Evolutionary conservation across 1,140 invertebrate species (phyloP).

Genomic region (Zaprionus capensis): DNA sequence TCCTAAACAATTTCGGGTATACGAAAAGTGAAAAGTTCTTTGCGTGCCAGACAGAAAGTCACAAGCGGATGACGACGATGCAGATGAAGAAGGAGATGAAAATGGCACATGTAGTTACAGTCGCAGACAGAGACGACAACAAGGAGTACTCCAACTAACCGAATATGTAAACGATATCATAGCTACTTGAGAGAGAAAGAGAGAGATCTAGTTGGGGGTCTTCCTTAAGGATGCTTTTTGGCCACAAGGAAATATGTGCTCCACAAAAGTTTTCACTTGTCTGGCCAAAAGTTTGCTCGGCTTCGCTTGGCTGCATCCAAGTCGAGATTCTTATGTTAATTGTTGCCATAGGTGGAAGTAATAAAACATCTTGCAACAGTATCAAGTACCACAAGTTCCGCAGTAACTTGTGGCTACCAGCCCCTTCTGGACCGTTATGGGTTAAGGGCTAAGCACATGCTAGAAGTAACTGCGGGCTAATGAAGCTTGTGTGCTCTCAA

Average conservation of each 20-base stretch:
- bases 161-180: constrained; percentile 64
- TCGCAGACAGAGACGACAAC: background rate
- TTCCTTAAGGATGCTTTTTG: constrained; percentile 39
- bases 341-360: constrained; percentile 81
- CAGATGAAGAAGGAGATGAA: background rate
- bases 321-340: constrained; percentile 76
- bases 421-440: background rate
- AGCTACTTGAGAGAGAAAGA: constrained; percentile 12
- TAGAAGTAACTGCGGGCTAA: constrained; percentile 2
- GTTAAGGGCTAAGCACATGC: background rate
- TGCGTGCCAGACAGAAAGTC: constrained; percentile 49
- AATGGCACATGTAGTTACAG: background rate
- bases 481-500: background rate
- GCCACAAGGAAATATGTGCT: constrained; percentile 41
- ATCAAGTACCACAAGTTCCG: constrained; percentile 64
- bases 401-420: background rate
- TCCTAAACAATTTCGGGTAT: constrained; percentile 66
- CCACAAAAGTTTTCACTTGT: constrained; percentile 50
- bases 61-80: constrained; percentile 24
- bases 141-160: constrained; percentile 4
- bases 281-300: constrained; percentile 52
- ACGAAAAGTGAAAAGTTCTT: constrained; percentile 58
- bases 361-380: constrained; percentile 79
- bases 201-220: background rate
- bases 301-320: constrained; percentile 22